These are phyloP conservation scores for Trematomus bernacchii DNA, from an alignment of 2,797 vertebrate genomes.

Conservation along the genomic window DNA sequence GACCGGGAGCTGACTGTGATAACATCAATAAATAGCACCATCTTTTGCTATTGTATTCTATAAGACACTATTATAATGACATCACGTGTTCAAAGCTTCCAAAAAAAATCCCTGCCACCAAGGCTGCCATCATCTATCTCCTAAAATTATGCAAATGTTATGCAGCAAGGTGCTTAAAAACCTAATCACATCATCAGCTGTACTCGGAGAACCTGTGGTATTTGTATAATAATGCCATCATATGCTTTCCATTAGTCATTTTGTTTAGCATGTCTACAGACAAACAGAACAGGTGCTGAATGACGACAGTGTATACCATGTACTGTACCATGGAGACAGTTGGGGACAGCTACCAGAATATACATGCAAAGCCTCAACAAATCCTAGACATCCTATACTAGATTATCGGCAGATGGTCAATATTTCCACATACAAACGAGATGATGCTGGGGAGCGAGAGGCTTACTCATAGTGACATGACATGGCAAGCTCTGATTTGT, in stretches of 20 bases:
- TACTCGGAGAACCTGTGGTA: constrained; percentile 6
- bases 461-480: not conserved
- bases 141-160: constrained; percentile 30
- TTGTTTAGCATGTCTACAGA: constrained; percentile 1
- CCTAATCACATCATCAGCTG: constrained; percentile 34
- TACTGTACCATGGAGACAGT: not conserved
- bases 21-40: too few species aligned
- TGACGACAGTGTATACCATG: not conserved
- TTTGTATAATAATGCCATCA: constrained; percentile 6
- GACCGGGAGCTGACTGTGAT: too few species aligned
- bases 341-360: constrained; percentile 18
- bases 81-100: not conserved
- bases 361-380: constrained; percentile 53
- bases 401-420: constrained; percentile 65
- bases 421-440: constrained; percentile 17
- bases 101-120: not conserved
- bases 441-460: not conserved
- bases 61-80: too few species aligned
- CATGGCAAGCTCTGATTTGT: not conserved
- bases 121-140: not conserved
- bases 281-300: constrained; percentile 8
- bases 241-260: constrained; percentile 8
- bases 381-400: constrained; percentile 35
- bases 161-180: constrained; percentile 13
- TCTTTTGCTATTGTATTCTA: too few species aligned